Evolutionary conservation across 1,140 invertebrate genomes (phyloP), one percentile per base, ranked within the genome.

Genomic region (Papilio machaon): DNA sequence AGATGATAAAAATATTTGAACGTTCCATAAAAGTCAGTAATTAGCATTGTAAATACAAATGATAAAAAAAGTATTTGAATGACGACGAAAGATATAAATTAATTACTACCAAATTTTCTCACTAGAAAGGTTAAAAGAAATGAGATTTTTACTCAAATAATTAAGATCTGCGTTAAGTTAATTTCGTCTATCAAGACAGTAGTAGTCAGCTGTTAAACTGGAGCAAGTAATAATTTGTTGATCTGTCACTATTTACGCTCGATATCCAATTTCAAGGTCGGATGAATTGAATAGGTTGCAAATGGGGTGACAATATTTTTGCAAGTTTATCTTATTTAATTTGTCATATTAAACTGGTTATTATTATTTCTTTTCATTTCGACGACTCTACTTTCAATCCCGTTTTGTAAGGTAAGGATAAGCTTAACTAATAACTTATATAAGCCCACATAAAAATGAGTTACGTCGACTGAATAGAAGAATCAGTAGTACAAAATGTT

Each of bases 251-350:
- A 38, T 70, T 70, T 38, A 38, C 64, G 23, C 23, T 64, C 60
- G 30, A 70, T 70, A 70, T 70, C 64, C 30, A 70, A 70, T 70
- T 70, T 70, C 64, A 70, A 70, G 64, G 64, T 70, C 64, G 64
- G 13, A 13, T 35, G 64, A 70, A 70, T 70, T 70, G 64, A 67
- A 67, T 67, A 67, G 23, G 60, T 70, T 70, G 23, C 30, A 38
- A 35, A 70, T 70, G 35, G 64, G 64, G 23, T 70, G 11, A 70
- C 64, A 30, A 70, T 4, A 38, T 6, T 35, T 1, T 70, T 70
- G 30, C 23, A 43, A 43, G 38, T 3, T 49, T 9, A 9, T 49
- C 47, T 11, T 49, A 49, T 49, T 49, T 49, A 49, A 49, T 49
- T 49, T 49, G 13, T 11, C 9, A 49, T 9, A 49, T 11, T 49